Evolutionary conservation across 2,888 invertebrate species (phyloP), one percentile per base, ranked within the genome.

Genomic region (Tupiocoris notatus): DNA sequence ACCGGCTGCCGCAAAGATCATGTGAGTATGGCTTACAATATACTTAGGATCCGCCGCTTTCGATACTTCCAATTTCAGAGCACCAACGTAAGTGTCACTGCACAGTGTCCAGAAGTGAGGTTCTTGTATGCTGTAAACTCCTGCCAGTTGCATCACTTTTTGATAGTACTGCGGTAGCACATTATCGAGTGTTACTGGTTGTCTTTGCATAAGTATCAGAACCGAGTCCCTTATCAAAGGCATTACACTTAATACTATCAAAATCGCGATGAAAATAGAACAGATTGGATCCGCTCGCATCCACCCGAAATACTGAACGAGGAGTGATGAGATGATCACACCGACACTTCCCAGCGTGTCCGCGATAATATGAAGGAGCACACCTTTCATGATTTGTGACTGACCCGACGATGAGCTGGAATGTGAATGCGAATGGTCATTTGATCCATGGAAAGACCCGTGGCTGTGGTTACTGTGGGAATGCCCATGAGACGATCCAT

Each of bases 31-130:
- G 79, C 93, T 93, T 22, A 95, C 90, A 64, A 98, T 93, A 84
- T 97, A 97, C 83, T 94, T 91, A 0, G 95, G 91, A 85, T 98
- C 98, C 9, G 96, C 95, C 81, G 92, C 92, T 82, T 91, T 89
- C 0, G 95, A 92, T n/a, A 98, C 97, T 85, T 98, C 98, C 74
- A 98, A 85, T 86, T 98, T 98, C 73, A 98, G 86, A 80, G 94
- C 94, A 80, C 98, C 98, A 0, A 97, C 92, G 83, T 92, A 96
- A 77, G 93, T 90, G 81, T 96, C 95, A 83, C 95, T 96, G 84
- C 97, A 97, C 78, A 98, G 87, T 16, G 98, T 98, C 98, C 98
- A 98, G 85, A 98, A 98, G 84, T 98, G 98, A 1, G 96, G 96
- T 82, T 98, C 97, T 83, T 97, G 96, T 12, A 98, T 95, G 77